Percentiles rank a stretch among this genome's conserved stretches.
Evolutionary conservation across 2,113 vertebrate genomes (phyloP).

Genomic region (Plestiodon gilberti): DNA sequence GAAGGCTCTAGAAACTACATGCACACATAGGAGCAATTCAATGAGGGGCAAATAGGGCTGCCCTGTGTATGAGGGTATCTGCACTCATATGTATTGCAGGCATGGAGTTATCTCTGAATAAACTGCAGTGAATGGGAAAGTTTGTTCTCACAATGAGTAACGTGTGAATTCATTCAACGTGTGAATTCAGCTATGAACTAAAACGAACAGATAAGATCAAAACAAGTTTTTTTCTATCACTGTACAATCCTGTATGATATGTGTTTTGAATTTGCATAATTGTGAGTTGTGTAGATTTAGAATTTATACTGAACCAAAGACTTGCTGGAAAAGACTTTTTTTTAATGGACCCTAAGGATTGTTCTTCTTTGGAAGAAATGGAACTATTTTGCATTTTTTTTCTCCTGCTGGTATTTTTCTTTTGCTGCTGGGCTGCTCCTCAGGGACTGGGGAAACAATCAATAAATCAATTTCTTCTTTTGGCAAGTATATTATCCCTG

Average conservation of each 20-base stretch:
- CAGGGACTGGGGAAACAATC: conserved; percentile 62
- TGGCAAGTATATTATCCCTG: conserved; percentile 38
- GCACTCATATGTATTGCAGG: background rate
- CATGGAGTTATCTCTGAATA: background rate
- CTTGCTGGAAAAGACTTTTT: conserved; percentile 65
- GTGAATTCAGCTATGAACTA: background rate
- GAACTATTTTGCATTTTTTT: conserved; percentile 53
- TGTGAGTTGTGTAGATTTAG: conserved; percentile 49
- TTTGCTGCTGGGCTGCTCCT: conserved; percentile 56
- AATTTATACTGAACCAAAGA: conserved; percentile 55
- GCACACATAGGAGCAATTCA: background rate
- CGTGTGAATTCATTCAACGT: too few species aligned
- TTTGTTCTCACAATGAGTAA: background rate
- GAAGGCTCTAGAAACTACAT: background rate
- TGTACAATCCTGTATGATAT: conserved; percentile 36
- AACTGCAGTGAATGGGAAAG: background rate
- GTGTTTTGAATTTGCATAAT: background rate
- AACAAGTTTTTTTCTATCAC: conserved; percentile 13
- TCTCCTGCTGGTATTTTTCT: conserved; percentile 63
- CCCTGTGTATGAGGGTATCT: too few species aligned
- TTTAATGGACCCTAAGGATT: conserved; percentile 60
- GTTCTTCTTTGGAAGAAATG: conserved; percentile 53
- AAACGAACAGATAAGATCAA: conserved; percentile 8
- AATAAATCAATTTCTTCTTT: conserved; percentile 67
- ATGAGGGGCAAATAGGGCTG: background rate